Percentiles rank a stretch among this genome's conserved stretches.
phyloP scores from a whole-genome alignment of 1,140 invertebrate species.

The Colletes latitarsis region DNA sequence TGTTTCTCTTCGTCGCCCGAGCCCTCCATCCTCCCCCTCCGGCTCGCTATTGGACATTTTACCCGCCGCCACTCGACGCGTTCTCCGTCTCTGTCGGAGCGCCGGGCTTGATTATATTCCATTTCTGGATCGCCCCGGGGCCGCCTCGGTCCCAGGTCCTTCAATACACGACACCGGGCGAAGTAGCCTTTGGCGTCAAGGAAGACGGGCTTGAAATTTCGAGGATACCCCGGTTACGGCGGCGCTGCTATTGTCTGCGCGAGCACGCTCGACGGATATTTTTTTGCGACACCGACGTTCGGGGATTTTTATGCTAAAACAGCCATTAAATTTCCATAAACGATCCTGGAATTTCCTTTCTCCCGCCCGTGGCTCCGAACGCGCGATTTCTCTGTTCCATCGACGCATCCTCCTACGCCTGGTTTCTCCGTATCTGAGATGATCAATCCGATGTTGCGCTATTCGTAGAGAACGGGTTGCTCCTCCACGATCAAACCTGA shows the following conservation, averaged over 20 bases:
- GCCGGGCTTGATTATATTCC: conserved; percentile 79
- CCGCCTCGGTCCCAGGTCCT: conserved; percentile 63
- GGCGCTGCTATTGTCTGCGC: conserved; percentile 39
- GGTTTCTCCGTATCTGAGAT: no score
- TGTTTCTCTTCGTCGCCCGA: neutral
- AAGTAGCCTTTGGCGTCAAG: conserved; percentile 74
- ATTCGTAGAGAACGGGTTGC: no score
- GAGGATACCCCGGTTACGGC: conserved; percentile 58
- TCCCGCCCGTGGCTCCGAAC: no score
- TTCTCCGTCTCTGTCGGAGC: conserved; percentile 35
- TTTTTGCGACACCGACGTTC: neutral
- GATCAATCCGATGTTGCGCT: no score
- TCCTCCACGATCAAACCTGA: no score
- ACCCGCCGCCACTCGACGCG: conserved; percentile 11
- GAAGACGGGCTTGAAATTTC: conserved; percentile 78
- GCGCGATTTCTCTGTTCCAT: no score
- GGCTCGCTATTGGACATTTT: conserved; percentile 38
- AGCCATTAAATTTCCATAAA: no score
- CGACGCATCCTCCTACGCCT: no score
- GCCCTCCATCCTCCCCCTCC: neutral
- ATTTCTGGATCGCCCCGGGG: conserved; percentile 77
- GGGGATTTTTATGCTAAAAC: neutral
- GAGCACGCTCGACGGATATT: conserved; percentile 19
- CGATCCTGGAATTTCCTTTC: no score
- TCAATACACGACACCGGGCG: conserved; percentile 71